phyloP scores from a whole-genome alignment of 2,888 invertebrate genomes.

The Drosophila mercatorum region DNA sequence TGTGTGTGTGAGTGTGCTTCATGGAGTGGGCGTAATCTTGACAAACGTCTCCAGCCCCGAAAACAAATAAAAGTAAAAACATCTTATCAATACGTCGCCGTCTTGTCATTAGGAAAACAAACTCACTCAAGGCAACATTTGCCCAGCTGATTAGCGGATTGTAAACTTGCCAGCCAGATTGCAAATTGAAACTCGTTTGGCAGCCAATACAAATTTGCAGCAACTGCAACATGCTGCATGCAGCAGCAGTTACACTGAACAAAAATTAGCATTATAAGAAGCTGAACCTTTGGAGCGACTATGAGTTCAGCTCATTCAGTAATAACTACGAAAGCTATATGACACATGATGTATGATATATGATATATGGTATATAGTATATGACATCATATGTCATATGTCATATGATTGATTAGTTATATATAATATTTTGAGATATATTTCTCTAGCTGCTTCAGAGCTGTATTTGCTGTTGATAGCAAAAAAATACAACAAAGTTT shows the following conservation, averaged over 20 bases:
- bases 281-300: no score
- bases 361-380: background rate
- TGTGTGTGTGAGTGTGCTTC: background rate
- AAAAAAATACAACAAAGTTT: no score
- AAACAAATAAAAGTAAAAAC: conserved; percentile 17
- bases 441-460: no score
- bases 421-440: background rate
- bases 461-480: no score
- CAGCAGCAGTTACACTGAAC: background rate
- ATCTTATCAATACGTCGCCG: conserved; percentile 57
- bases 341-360: background rate
- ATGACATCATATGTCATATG: background rate
- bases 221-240: conserved; percentile 3
- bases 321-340: no score
- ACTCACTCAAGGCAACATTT: conserved; percentile 43
- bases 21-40: conserved; percentile 48
- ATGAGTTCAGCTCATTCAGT: no score
- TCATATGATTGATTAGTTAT: background rate
- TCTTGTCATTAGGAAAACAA: conserved; percentile 43
- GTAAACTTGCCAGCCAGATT: conserved; percentile 32
- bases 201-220: conserved; percentile 2
- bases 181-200: conserved; percentile 14
- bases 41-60: conserved; percentile 26
- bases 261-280: background rate
- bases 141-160: conserved; percentile 50